Evolutionary conservation across 2,888 invertebrate genomes (phyloP), one percentile per base, ranked within the genome.

Genomic region (Amblyjoppa proteus): DNA sequence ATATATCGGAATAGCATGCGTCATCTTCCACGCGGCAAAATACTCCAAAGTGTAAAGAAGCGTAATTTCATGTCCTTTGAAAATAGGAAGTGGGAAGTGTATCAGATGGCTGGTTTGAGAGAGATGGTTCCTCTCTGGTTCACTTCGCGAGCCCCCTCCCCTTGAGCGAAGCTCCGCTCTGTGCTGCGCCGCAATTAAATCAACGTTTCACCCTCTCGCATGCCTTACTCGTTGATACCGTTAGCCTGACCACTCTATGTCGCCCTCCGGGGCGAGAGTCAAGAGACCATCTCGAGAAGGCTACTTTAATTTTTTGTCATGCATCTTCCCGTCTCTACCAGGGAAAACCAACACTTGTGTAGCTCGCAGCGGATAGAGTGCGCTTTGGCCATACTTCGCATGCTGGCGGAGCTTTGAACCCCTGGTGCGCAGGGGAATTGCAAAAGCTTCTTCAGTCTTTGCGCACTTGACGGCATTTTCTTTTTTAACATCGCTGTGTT

Each of bases 111-210:
- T 20, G 49, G 76, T 51, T 56, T 16, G 11, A 4, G 53, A 76
- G 71, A 76, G 71, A 71, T 82, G 45, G 66, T 77, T 82, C 56
- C 66, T 5, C 41, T 7, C 41, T 28, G 20, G 58, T 58, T 49
- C 69, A 70, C 78, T 45, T 45, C 38, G 61, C 61, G 38, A 34
- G 41, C 66, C 45, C 6, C 38, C 38, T 9, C 16, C 71, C 64
- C 77, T 82, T 77, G 82, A 82, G 71, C 71, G 76, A 77, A 71
- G 76, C 73, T 74, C 38, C 34, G 71, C 71, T 64, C 25, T 53
- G 64, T 31, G 49, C 70, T 51, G 49, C 16, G 6, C 77, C 82
- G 71, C 73, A 83, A 83, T 77, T 77, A 73, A 77, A 83, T 83
- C 71, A 77, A 68, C 73, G 56, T n/a, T 49, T 56, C 56, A 73